A percentile compares a stretch with the other conserved stretches of the same genome.
Evolutionary conservation across 1,140 invertebrate species (phyloP).

Genomic region (Lasioglossum baleicum): DNA sequence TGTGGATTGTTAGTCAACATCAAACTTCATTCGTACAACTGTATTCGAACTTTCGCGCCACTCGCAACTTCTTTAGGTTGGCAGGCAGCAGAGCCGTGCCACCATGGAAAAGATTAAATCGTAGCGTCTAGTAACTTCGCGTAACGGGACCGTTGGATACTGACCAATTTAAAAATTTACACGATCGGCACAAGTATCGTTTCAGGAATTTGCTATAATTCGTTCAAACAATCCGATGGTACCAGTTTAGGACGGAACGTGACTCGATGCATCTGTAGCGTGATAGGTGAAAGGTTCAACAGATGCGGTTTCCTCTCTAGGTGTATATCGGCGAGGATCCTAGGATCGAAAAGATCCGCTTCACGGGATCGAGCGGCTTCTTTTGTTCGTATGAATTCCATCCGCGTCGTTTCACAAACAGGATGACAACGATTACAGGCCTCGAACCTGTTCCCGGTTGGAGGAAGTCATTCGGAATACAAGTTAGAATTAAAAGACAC

Average conservation of each 20-base stretch:
- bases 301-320: constrained; percentile 50
- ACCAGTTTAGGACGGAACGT: constrained; percentile 38
- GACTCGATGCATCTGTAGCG: constrained; percentile 62
- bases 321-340: constrained; percentile 13
- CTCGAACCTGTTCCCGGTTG: neutral
- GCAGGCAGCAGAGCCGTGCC: too few species aligned
- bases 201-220: neutral
- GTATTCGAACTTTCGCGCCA: too few species aligned
- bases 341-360: neutral
- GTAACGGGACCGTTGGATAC: too few species aligned
- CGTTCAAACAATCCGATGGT: constrained; percentile 7
- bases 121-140: too few species aligned
- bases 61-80: too few species aligned
- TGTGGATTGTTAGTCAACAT: constrained; percentile 6
- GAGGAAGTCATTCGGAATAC: neutral
- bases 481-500: neutral
- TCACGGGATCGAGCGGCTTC: neutral
- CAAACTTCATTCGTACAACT: constrained; percentile 5
- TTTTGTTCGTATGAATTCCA: neutral
- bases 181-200: neutral
- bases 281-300: constrained; percentile 78
- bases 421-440: constrained; percentile 20
- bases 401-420: neutral
- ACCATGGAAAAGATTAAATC: too few species aligned
- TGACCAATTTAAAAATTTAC: neutral